These are phyloP conservation scores for Tyto alba DNA, from an alignment of 2,113 vertebrate genomes.

Conservation along the genomic window DNA sequence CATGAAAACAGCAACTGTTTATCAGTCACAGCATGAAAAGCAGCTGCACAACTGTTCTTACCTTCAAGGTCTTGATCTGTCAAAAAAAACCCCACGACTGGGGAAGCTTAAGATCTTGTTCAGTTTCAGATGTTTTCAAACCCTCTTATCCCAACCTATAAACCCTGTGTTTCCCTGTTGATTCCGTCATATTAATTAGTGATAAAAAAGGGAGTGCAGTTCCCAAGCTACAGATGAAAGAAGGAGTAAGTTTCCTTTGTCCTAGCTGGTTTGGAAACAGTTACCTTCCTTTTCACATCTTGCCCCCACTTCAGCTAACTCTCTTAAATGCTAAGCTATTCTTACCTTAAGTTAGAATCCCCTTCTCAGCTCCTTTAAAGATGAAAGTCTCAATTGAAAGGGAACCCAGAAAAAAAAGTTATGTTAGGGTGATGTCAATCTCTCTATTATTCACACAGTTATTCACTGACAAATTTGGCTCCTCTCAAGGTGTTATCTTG, in stretches of 20 bases:
- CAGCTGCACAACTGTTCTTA: background rate
- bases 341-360: background rate
- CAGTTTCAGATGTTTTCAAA: background rate
- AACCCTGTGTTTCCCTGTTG: background rate
- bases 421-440: background rate
- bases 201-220: background rate
- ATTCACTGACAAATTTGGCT: background rate
- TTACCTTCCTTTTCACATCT: background rate
- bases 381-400: background rate
- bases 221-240: background rate
- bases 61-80: background rate
- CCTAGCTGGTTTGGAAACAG: background rate
- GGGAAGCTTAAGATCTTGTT: background rate
- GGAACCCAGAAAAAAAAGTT: background rate
- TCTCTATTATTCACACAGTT: background rate
- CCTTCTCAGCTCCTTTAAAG: background rate
- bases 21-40: background rate
- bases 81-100: rapidly evolving
- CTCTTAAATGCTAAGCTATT: background rate
- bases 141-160: background rate
- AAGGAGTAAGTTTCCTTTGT: background rate
- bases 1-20: rapidly evolving
- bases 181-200: background rate
- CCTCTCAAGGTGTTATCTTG: background rate
- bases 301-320: background rate